These are phyloP conservation scores for Trichoplax adhaerens DNA, from an alignment of 37 sponge, comb jelly and placozoan genomes.

Conservation along the genomic window DNA sequence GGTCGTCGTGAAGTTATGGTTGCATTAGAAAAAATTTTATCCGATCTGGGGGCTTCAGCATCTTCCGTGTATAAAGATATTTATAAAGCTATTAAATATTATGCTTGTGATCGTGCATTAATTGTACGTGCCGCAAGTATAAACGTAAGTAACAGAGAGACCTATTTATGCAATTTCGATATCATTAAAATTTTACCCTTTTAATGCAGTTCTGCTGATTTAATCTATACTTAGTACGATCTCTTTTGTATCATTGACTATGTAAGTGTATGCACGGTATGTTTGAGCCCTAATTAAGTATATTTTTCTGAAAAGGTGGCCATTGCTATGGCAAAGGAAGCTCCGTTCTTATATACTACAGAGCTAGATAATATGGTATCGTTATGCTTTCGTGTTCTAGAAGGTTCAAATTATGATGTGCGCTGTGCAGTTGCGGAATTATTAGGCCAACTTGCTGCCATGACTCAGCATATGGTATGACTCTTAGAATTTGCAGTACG, in stretches of 20 bases:
- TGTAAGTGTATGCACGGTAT: not conserved
- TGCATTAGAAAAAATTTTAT: conserved; percentile 26
- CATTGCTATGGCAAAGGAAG: conserved; percentile 14
- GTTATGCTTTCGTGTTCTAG: conserved; percentile 50
- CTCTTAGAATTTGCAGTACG: no score
- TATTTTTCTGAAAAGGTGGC: not conserved
- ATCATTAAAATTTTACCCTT: no score
- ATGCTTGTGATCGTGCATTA: conserved; percentile 47
- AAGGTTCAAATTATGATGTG: conserved; percentile 62
- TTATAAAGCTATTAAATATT: conserved; percentile 41
- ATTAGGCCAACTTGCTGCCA: conserved; percentile 45
- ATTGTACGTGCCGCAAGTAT: conserved; percentile 58
- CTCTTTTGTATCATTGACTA: not conserved
- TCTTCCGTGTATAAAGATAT: conserved; percentile 79
- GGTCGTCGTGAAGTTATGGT: conserved; percentile 31
- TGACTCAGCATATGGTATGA: conserved; percentile 26
- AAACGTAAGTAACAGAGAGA: conserved; percentile 20
- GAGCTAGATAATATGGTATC: conserved; percentile 64
- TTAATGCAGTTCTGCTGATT: not conserved
- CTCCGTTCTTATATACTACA: conserved; percentile 39
- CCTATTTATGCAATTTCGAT: no score
- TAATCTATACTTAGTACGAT: not conserved
- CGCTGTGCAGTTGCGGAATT: conserved; percentile 60
- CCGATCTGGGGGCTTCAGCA: conserved; percentile 60
- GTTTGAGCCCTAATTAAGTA: not conserved